Conservation (phyloP, 30 jellyfish, hydroid and myxozoan species). For the Hydra vulgaris region DNA sequence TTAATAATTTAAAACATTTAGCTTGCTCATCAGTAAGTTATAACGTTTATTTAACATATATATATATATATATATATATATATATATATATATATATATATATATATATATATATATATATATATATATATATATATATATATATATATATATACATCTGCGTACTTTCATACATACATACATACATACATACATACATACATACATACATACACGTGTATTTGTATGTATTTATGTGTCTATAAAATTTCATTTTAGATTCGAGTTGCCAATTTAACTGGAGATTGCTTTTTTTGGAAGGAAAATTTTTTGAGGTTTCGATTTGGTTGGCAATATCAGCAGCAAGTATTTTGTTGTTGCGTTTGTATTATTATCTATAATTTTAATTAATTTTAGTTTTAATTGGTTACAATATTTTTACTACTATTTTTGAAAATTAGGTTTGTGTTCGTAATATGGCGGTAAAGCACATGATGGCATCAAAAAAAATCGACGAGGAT, state of each 20-base stretch:
- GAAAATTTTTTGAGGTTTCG: constrained; percentile 59
- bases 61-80: too few species aligned
- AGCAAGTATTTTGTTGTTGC: constrained; percentile 80
- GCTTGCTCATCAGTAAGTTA: constrained; percentile 94
- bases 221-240: background rate
- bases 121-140: too few species aligned
- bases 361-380: too few species aligned
- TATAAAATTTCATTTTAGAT: constrained; percentile 27
- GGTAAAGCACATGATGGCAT: constrained; percentile 59
- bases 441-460: constrained; percentile 81
- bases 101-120: too few species aligned
- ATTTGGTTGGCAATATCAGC: constrained; percentile 77
- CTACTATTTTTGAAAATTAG: constrained; percentile 22
- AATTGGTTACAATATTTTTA: background rate
- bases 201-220: background rate
- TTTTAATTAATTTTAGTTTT: too few species aligned
- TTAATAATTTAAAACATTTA: constrained; percentile 46
- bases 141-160: too few species aligned
- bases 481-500: constrained; percentile 51
- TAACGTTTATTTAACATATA: background rate
- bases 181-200: background rate
- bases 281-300: constrained; percentile 79
- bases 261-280: constrained; percentile 94
- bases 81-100: too few species aligned
- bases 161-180: background rate